Conservation (phyloP, 1,140 invertebrate genomes). For the Chironomus tepperi region DNA sequence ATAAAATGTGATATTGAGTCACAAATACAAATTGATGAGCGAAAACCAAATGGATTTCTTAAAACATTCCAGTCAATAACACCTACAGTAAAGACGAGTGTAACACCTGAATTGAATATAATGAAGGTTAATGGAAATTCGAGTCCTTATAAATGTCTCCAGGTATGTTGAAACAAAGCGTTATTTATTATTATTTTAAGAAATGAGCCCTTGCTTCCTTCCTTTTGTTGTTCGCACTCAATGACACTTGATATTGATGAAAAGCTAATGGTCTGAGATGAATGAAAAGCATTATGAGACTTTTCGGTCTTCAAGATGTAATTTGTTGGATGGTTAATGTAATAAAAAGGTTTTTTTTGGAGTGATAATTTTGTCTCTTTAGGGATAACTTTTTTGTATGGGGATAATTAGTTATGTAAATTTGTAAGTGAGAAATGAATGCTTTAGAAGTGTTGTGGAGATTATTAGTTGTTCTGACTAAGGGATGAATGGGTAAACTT, state of each 20-base stretch:
- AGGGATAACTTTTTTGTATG: too few relatives aligned
- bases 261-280: not conserved
- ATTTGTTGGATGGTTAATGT: too few relatives aligned
- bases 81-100: not conserved
- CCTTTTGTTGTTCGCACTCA: too few relatives aligned
- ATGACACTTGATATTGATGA: conserved; percentile 11
- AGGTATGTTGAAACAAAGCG: not conserved
- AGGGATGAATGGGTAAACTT: too few relatives aligned
- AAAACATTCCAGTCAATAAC: not conserved
- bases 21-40: conserved; percentile 14
- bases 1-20: conserved; percentile 12
- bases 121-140: conserved; percentile 13
- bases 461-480: too few relatives aligned
- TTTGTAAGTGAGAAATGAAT: too few relatives aligned
- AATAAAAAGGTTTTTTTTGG: too few relatives aligned
- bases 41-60: conserved; percentile 3
- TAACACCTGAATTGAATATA: not conserved
- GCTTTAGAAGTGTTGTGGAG: too few relatives aligned
- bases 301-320: not conserved
- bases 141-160: conserved; percentile 11
- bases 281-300: not conserved
- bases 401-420: too few relatives aligned
- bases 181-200: not conserved
- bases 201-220: too few relatives aligned
- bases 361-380: too few relatives aligned